These are phyloP conservation scores for Patella ulyssiponensis DNA, from an alignment of 2,888 invertebrate species.

Conservation along the genomic window DNA sequence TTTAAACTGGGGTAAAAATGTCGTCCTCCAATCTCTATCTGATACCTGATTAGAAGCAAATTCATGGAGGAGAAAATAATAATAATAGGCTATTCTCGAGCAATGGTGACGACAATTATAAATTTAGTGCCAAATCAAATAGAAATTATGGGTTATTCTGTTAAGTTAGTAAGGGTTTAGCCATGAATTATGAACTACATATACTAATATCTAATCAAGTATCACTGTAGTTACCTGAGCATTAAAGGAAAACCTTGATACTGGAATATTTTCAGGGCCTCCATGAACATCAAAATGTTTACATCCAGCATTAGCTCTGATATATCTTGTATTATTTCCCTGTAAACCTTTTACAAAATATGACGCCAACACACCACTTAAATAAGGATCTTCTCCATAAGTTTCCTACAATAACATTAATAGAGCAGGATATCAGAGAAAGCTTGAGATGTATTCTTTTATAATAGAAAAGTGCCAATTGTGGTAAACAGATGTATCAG, in stretches of 20 bases:
- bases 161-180: too few species aligned
- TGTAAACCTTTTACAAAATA: constrained; percentile 62
- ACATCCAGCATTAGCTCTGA: constrained; percentile 63
- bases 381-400: constrained; percentile 66
- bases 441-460: too few species aligned
- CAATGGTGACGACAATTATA: not conserved
- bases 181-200: too few species aligned
- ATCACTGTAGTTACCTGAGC: constrained; percentile 43
- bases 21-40: constrained; percentile 58
- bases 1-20: constrained; percentile 63
- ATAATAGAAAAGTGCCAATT: too few species aligned
- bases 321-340: constrained; percentile 57
- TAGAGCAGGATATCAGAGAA: too few species aligned
- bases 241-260: constrained; percentile 53
- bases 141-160: too few species aligned
- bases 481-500: too few species aligned
- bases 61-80: too few species aligned
- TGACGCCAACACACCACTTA: constrained; percentile 53
- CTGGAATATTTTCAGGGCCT: constrained; percentile 67
- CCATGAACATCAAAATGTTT: constrained; percentile 66
- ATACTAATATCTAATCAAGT: not conserved
- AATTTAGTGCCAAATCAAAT: not conserved
- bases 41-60: constrained; percentile 44
- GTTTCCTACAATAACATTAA: constrained; percentile 52
- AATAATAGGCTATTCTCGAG: too few species aligned